Base-by-base conservation (phyloP, 2,888 invertebrate species). In the Chorisops tibialis region DNA sequence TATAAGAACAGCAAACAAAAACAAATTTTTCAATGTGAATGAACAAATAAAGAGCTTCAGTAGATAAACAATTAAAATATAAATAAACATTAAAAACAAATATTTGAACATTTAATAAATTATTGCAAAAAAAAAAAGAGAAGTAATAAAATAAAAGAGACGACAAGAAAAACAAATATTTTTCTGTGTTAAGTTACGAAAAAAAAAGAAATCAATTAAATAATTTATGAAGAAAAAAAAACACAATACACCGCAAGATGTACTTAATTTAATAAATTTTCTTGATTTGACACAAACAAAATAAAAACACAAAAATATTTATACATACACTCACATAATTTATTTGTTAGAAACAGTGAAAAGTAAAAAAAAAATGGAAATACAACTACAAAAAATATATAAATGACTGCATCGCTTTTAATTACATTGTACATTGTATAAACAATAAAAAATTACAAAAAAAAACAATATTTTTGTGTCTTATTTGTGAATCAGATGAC, bases 381-480 rank as follows among this genome's bases (percentile, higher is more conserved):
- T 38, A 16, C 11, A 50, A 24, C n/a, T 50, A 30, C 30, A 35
- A 38, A 54, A 60, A 60, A 41, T 43, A 60, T 49, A 59, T 62
- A 63, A 63, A 61, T 64, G 66, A 66, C 66, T 66, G 66, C 66
- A 66, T 66, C 61, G 66, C 66, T 66, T 66, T 64, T 64, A 66
- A 66, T 64, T 64, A 66, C 60, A 66, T 64, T 66, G 66, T 66
- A 66, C 62, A 66, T 66, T 66, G 66, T 66, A 66, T 63, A 66
- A 66, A 60, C 60, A 60, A 60, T 60, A 66, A 64, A 60, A 63
- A 63, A 63, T 47, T 54, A 47, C 37, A 21, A 37, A 38, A 52
- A 61, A 61, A 51, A 14, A 41, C 11, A n/a, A 16, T 41, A 16
- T 41, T 41, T n/a, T 37, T 37, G 37, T 37, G 11, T 9, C 11